Conservation (phyloP, 2,797 vertebrate genomes). For the Kryptopterus vitreolus region DNA sequence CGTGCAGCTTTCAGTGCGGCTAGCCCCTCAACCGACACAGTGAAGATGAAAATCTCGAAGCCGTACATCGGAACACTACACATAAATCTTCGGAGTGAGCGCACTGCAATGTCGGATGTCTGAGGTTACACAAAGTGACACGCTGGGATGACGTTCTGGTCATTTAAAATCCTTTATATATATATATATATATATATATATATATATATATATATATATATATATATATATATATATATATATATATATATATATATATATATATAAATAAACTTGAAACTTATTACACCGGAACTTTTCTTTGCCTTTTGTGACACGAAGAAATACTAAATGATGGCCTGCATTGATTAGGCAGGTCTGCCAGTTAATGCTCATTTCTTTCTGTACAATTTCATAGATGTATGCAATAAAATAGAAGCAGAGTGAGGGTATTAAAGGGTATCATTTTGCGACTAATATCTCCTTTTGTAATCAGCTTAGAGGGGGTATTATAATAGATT, state of each 20-base stretch:
- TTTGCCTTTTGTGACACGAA: slow-evolving; percentile 9
- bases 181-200: too few relatives aligned
- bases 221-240: too few relatives aligned
- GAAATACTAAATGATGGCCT: slow-evolving; percentile 4
- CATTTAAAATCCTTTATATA: too few relatives aligned
- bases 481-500: slow-evolving; percentile 17
- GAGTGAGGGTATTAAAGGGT: slow-evolving; percentile 32
- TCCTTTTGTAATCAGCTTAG: slow-evolving; percentile 25
- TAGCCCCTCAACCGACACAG: not conserved
- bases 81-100: slow-evolving; percentile 44
- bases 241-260: too few relatives aligned
- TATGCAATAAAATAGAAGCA: not conserved
- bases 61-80: slow-evolving; percentile 27
- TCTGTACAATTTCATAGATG: not conserved
- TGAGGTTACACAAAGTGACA: slow-evolving; percentile 26
- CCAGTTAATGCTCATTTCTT: not conserved
- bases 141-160: slow-evolving; percentile 37
- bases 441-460: slow-evolving; percentile 32
- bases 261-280: too few relatives aligned
- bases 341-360: slow-evolving; percentile 11
- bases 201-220: too few relatives aligned
- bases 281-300: not conserved
- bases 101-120: slow-evolving; percentile 35
- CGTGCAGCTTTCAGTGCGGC: slow-evolving; percentile 19
- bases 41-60: slow-evolving; percentile 21